Percentiles rank a stretch among this genome's conserved stretches.
Evolutionary conservation across 2,888 invertebrate species (phyloP).

Genomic region (Eumacrocentrus americanus): DNA sequence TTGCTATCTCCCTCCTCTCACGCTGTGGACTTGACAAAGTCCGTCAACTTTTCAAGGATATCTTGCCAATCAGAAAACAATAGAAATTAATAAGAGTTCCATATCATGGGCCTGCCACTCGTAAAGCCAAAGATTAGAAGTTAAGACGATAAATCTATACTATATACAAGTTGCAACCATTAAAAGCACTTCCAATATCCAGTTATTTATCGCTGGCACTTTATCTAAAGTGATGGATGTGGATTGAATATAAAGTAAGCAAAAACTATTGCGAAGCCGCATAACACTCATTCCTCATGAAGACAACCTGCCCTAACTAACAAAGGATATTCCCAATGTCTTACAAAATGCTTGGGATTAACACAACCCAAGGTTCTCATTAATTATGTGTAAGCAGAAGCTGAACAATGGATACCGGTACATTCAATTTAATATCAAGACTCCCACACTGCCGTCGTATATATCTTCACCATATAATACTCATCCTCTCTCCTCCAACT

Average conservation of each 20-base stretch:
- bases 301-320: no score
- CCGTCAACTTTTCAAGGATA: background rate
- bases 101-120: no score
- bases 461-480: background rate
- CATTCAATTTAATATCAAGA: conserved; percentile 1
- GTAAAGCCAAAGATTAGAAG: no score
- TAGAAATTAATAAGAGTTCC: no score
- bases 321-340: conserved; percentile 23
- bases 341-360: conserved; percentile 26
- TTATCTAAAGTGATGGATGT: no score
- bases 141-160: background rate
- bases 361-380: conserved; percentile 19
- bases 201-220: no score
- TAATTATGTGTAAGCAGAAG: background rate
- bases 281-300: no score
- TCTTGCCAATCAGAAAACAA: background rate
- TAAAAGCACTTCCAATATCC: background rate
- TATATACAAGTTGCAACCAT: background rate
- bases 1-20: background rate
- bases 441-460: background rate
- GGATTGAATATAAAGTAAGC: no score
- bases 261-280: no score
- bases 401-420: conserved; percentile 16
- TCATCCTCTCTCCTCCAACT: background rate
- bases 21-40: background rate